Evolutionary conservation across 2,797 vertebrate genomes (phyloP).

Genomic region (Cryptoprocta ferox): DNA sequence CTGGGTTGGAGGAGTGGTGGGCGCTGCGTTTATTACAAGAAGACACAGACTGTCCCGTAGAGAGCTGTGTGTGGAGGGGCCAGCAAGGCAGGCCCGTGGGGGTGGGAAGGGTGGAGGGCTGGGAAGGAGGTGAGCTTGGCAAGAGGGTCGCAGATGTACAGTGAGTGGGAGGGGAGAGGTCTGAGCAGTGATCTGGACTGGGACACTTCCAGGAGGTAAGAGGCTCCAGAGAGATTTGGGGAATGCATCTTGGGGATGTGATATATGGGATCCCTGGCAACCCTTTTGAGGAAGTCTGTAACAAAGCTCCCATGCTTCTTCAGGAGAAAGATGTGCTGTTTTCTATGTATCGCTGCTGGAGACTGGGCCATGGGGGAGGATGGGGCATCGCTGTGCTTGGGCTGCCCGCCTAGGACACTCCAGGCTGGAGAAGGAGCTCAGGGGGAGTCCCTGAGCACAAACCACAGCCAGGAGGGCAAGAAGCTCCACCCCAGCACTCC

Average conservation of each 20-base stretch:
- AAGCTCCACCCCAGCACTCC: background rate
- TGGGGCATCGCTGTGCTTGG: too few relatives aligned
- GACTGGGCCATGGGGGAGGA: background rate
- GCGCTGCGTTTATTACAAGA: background rate
- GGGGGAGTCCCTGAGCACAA: background rate
- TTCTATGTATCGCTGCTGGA: fast-evolving
- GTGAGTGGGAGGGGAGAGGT: background rate
- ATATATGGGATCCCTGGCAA: fast-evolving
- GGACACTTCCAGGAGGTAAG: background rate
- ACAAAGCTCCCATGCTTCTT: background rate
- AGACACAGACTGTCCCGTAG: background rate
- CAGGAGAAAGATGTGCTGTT: background rate
- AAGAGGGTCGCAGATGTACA: fast-evolving
- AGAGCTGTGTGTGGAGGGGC: background rate
- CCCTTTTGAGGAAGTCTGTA: background rate
- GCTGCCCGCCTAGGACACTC: background rate
- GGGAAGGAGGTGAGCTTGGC: background rate
- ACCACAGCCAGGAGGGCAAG: background rate
- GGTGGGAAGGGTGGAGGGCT: background rate
- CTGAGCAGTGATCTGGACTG: background rate
- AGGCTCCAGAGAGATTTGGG: background rate
- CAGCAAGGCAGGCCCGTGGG: background rate
- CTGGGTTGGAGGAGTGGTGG: background rate
- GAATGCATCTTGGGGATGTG: background rate
- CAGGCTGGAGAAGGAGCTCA: background rate